A percentile compares a stretch with the other conserved stretches of the same genome.
These are phyloP conservation scores for Actinia tenebrosa DNA, from an alignment of 64 coral and sea anemone genomes.

Conservation along the genomic window DNA sequence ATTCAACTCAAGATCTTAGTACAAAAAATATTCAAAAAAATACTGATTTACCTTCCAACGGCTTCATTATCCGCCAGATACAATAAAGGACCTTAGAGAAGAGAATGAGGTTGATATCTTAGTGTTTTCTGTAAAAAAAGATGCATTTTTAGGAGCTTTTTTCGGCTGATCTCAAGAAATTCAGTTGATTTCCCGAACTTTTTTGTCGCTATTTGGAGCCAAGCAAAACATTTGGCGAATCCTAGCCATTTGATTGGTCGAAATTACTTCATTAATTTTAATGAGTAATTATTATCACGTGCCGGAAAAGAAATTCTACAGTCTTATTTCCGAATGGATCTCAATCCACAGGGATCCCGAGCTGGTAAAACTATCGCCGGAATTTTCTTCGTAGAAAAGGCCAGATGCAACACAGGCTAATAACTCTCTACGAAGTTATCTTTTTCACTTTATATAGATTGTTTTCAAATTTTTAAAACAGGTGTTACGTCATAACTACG, in stretches of 20 bases:
- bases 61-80: slow-evolving; percentile 9
- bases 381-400: too few species aligned
- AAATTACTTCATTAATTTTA: neutral
- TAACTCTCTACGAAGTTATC: too few species aligned
- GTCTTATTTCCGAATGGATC: neutral
- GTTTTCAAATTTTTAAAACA: too few species aligned
- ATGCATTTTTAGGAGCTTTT: neutral
- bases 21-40: neutral
- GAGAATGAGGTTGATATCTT: neutral
- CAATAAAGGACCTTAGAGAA: neutral
- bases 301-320: neutral
- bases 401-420: too few species aligned
- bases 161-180: neutral
- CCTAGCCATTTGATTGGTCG: slow-evolving; percentile 11
- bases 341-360: neutral
- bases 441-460: too few species aligned
- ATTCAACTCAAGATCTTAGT: neutral
- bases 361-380: too few species aligned
- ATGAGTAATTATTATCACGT: slow-evolving; percentile 5
- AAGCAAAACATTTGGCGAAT: slow-evolving; percentile 25
- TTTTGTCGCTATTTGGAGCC: slow-evolving; percentile 45
- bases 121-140: neutral
- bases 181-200: slow-evolving; percentile 46
- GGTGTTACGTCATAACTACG: too few species aligned
- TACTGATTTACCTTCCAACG: slow-evolving; percentile 16